These are phyloP conservation scores for Xylota segnis DNA, from an alignment of 2,888 invertebrate species.

Conservation along the genomic window DNA sequence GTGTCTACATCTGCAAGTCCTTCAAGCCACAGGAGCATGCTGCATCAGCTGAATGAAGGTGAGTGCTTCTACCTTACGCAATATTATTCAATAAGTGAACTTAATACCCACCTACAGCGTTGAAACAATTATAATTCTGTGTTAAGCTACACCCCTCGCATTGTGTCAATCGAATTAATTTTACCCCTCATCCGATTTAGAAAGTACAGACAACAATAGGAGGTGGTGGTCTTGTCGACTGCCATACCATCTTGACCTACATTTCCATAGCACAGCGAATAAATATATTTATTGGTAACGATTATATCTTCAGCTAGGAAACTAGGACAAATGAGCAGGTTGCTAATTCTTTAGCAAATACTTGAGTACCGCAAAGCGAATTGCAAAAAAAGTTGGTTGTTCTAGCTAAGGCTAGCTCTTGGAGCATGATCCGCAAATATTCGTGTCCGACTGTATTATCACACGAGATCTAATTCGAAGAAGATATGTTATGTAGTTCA, in stretches of 20 bases:
- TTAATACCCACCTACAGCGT: neutral
- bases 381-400: neutral
- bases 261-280: neutral
- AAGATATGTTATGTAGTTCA: too few relatives aligned
- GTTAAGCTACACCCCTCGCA: neutral
- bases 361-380: neutral
- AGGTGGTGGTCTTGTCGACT: neutral
- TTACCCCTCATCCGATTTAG: neutral
- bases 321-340: conserved; percentile 18
- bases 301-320: neutral
- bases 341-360: neutral
- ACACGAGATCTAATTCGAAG: neutral
- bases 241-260: neutral
- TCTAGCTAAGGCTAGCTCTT: neutral
- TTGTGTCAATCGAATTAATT: neutral
- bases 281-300: neutral
- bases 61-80: too few relatives aligned
- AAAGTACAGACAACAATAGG: neutral
- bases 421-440: neutral
- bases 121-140: neutral
- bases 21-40: too few relatives aligned
- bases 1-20: too few relatives aligned
- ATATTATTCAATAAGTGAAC: too few relatives aligned
- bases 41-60: too few relatives aligned
- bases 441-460: neutral